Percentiles rank a stretch among this genome's conserved stretches.
Conservation (phyloP, 2,797 vertebrate genomes). For the Phrynocephalus forsythii region DNA sequence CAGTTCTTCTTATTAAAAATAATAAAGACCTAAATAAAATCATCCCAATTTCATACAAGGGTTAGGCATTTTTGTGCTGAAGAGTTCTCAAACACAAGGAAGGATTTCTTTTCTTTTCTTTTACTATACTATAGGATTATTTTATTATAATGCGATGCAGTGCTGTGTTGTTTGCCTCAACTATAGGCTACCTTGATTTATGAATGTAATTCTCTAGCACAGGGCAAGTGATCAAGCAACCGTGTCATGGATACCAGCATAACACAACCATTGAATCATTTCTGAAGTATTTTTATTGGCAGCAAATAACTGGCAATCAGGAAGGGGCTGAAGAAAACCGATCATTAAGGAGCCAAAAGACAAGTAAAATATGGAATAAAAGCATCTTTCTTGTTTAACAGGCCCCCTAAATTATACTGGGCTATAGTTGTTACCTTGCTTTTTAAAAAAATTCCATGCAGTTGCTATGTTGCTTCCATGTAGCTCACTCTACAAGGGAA, state of each 20-base stretch:
- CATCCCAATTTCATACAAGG: not conserved
- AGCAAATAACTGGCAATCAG: not conserved
- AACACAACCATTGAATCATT: not conserved
- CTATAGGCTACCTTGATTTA: not conserved
- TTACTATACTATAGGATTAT: not conserved
- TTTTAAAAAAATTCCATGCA: not conserved
- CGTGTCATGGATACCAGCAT: not conserved
- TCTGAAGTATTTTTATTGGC: not conserved
- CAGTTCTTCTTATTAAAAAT: slow-evolving; percentile 14
- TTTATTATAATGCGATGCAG: too few relatives aligned
- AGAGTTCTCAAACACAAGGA: not conserved
- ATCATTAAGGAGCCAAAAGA: not conserved
- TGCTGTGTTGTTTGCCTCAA: not conserved
- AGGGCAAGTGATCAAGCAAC: not conserved
- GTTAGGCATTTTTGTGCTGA: too few relatives aligned
- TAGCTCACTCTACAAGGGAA: not conserved
- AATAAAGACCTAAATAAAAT: not conserved
- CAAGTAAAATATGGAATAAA: not conserved
- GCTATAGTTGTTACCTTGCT: not conserved
- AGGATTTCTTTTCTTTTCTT: not conserved
- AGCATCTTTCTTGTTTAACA: not conserved
- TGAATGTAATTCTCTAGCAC: not conserved
- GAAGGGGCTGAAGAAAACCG: not conserved
- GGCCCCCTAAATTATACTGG: not conserved
- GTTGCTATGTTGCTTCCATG: not conserved